These are phyloP conservation scores for Aspidiotus destructor DNA, from an alignment of 2,888 invertebrate genomes.

Conservation along the genomic window DNA sequence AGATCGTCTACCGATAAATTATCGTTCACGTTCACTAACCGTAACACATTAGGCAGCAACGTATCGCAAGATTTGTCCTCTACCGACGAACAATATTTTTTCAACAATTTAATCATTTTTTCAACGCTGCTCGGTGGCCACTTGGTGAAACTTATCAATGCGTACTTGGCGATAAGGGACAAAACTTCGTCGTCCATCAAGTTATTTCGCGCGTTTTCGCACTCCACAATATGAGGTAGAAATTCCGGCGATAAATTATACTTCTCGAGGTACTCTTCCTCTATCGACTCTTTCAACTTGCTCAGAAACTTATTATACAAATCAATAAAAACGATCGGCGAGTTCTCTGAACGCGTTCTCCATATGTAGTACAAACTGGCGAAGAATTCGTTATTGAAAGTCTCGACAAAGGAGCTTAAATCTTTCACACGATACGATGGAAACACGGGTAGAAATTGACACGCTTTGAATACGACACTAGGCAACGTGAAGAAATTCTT, in stretches of 20 bases:
- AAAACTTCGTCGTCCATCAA: conserved; percentile 11
- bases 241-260: conserved; percentile 15
- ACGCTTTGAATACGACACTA: conserved; percentile 3
- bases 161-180: neutral
- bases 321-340: conserved; percentile 8
- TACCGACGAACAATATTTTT: conserved; percentile 13
- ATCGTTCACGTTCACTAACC: conserved; percentile 8
- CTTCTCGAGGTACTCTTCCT: neutral
- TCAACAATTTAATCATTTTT: conserved; percentile 18
- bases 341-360: neutral
- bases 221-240: neutral
- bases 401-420: conserved; percentile 1
- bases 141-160: conserved; percentile 15
- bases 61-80: neutral
- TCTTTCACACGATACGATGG: conserved; percentile 9
- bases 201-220: conserved; percentile 9
- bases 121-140: conserved; percentile 15
- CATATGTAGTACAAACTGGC: conserved; percentile 15
- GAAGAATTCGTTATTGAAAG: conserved; percentile 8
- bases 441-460: neutral
- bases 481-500: conserved; percentile 16
- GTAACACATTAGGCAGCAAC: conserved; percentile 19
- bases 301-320: conserved; percentile 6
- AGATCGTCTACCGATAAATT: neutral
- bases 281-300: neutral